A percentile compares a stretch with the other conserved stretches of the same genome.
Evolutionary conservation across 1,140 invertebrate species (phyloP).

Genomic region (honey bee (Apis mellifera)): Amel_HAv3.1 CM009940.2:10704501-10705000

Average conservation of each 20-base stretch:
- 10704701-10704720: constrained; percentile 3
- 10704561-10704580: neutral
- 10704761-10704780: constrained; percentile 20
- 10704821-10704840: neutral
- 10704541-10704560: neutral
- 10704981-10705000: neutral
- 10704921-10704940: neutral
- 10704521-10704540: neutral
- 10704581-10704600: neutral
- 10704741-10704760: neutral
- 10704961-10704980: neutral
- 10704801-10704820: neutral
- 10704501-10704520: neutral
- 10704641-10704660: neutral
- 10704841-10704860: neutral
- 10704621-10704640: neutral
- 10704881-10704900: neutral
- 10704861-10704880: neutral
- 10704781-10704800: neutral
- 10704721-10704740: neutral
- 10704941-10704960: neutral
- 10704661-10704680: neutral
- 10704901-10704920: neutral
- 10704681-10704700: constrained; percentile 12
- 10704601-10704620: neutral